phyloP scores from a whole-genome alignment of 2,888 invertebrate species.

The Barypeithes pellucidus region DNA sequence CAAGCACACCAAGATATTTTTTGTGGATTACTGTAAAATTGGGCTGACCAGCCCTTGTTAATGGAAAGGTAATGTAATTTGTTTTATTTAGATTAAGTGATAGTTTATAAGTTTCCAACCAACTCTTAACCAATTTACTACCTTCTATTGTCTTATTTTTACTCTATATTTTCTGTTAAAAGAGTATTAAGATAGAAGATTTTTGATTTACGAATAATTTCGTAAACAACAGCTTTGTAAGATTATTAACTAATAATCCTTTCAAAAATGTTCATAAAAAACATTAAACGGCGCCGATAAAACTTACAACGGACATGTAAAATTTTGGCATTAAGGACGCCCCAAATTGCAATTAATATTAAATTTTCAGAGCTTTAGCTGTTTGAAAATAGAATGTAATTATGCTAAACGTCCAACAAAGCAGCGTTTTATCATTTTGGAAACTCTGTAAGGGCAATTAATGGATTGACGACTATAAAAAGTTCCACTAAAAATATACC shows the following conservation, averaged over 20 bases:
- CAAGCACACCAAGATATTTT: too few species aligned
- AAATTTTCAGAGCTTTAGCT: constrained; percentile 6
- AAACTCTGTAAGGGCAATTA: neutral
- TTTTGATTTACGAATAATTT: too few species aligned
- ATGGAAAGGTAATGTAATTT: too few species aligned
- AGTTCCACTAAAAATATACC: neutral
- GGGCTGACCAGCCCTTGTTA: too few species aligned
- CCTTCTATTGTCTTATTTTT: too few species aligned
- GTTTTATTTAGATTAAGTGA: too few species aligned
- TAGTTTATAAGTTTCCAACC: too few species aligned
- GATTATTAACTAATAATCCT: neutral
- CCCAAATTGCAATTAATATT: constrained; percentile 10
- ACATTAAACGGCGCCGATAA: neutral
- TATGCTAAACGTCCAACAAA: constrained; percentile 13
- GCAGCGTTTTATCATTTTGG: neutral
- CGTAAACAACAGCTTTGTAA: too few species aligned
- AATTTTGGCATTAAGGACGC: neutral
- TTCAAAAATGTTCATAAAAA: neutral
- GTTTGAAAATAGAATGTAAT: constrained; percentile 12
- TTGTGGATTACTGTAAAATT: too few species aligned
- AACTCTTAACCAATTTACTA: too few species aligned
- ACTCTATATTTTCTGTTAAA: too few species aligned
- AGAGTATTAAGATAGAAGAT: too few species aligned
- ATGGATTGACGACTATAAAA: neutral
- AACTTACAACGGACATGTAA: neutral